Conservation (phyloP, 2,888 invertebrate species). For the Brachyptera putata region DNA sequence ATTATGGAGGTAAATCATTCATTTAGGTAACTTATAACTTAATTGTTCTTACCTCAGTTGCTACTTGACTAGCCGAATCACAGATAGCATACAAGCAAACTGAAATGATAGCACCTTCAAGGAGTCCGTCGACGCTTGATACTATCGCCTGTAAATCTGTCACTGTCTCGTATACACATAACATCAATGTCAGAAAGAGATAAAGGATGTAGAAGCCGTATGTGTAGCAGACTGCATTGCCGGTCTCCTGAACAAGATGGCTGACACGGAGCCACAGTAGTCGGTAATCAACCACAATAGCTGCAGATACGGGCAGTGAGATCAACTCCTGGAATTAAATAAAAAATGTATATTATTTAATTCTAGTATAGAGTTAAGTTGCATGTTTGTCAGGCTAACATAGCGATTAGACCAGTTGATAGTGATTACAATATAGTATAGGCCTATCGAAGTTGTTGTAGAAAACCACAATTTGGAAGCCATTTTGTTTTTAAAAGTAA, state of each 20-base stretch:
- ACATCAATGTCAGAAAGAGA: constrained; percentile 65
- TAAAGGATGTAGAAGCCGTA: constrained; percentile 65
- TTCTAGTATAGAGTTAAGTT: no score
- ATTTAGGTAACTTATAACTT: no score
- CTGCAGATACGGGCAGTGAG: constrained; percentile 53
- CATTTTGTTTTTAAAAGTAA: no score
- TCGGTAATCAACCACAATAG: constrained; percentile 64
- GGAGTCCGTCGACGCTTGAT: constrained; percentile 62
- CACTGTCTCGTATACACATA: constrained; percentile 69
- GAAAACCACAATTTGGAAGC: no score
- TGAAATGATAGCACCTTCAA: constrained; percentile 60
- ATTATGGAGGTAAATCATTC: no score
- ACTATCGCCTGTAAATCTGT: constrained; percentile 70
- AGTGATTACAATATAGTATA: no score
- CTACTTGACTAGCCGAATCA: constrained; percentile 69
- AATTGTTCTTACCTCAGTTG: constrained; percentile 59
- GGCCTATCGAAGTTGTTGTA: constrained; percentile 42
- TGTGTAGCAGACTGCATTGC: constrained; percentile 63
- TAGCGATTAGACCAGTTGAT: no score
- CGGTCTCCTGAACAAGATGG: constrained; percentile 61
- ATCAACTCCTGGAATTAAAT: not conserved
- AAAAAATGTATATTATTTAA: no score
- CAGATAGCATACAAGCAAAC: constrained; percentile 71
- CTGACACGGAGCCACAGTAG: constrained; percentile 67
- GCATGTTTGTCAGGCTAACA: no score